Percentiles rank a stretch among this genome's conserved stretches.
These are phyloP conservation scores for Scomber colias DNA, from an alignment of 2,113 vertebrate genomes.

Conservation along the genomic window DNA sequence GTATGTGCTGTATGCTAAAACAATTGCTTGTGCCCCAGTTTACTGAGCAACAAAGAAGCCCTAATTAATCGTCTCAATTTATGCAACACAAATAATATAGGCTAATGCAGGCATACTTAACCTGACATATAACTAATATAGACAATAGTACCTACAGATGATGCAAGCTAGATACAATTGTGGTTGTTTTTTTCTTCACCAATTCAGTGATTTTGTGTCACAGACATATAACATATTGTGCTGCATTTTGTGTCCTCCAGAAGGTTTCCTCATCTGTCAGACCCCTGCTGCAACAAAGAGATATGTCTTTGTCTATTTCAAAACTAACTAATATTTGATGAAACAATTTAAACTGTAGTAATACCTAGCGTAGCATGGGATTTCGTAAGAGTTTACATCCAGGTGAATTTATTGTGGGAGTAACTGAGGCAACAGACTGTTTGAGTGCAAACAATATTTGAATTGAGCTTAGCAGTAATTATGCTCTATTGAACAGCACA, in stretches of 20 bases:
- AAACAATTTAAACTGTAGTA: background rate
- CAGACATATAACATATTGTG: too few relatives aligned
- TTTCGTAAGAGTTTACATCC: background rate
- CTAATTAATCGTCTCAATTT: background rate
- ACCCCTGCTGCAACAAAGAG: background rate
- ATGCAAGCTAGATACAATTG: background rate
- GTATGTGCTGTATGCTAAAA: background rate
- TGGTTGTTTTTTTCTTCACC: too few relatives aligned
- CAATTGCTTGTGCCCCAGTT: background rate
- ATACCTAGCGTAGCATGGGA: background rate
- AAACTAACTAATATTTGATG: background rate
- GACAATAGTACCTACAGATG: background rate
- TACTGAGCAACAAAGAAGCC: background rate
- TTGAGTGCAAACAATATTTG: slow-evolving; percentile 15
- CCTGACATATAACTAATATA: background rate
- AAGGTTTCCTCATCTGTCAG: background rate
- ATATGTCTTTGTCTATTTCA: background rate
- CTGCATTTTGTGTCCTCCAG: background rate
- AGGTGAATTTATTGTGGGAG: background rate
- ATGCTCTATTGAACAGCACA: background rate
- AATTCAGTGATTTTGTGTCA: too few relatives aligned
- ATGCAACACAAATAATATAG: background rate
- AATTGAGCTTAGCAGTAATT: background rate
- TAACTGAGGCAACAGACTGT: background rate
- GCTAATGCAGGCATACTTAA: background rate